Base-by-base conservation (phyloP, 2,797 vertebrate genomes). In the Uromys caudimaculatus region DNA sequence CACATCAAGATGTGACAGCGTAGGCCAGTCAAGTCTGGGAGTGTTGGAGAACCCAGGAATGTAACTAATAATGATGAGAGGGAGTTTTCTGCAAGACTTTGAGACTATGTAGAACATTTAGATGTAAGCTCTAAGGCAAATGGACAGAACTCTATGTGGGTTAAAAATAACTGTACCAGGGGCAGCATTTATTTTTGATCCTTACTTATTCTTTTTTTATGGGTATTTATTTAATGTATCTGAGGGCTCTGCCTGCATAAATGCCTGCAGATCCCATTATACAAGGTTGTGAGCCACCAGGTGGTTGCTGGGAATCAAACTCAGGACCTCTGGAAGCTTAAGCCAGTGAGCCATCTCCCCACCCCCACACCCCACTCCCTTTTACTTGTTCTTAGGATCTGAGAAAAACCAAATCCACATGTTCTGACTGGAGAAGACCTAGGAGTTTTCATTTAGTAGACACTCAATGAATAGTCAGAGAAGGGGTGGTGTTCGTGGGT, bases 71-170 rank as follows among this genome's bases (percentile, higher is more conserved):
- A 75, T 62, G 52, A 50, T 5, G 19, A 82, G 2, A 54, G 52
- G 35, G 58, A 19, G 5, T 23, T 71, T 96, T 93, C 86, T 73
- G 76, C 87, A 91, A 56, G 44, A 73, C 73, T 64, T 88, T 23
- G 79, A 89, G 83, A 38, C 75, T 58, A 24, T n/a, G 35, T 14
- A 17, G 71, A 86, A 52, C 24, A 41, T 64, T 82, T n/a, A 29
- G 38, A n/a, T 81, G 56, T 64, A 94, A 89, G 3, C 32, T 62
- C n/a, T 44, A 44, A 92, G 54, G 32, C 32, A 81, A 85, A 44
- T 32, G 50, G 17, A n/a, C 62, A 52, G 82, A 86, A 58, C 3
- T 32, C 0, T 27, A n/a, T 19, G 29, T 2, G 4, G 47, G 44
- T 71, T 93, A 93, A 35, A 35, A 89, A 62, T 47, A 64, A 54